These are phyloP conservation scores for Fregata magnificens DNA, from an alignment of 2,113 vertebrate species.

Conservation along the genomic window DNA sequence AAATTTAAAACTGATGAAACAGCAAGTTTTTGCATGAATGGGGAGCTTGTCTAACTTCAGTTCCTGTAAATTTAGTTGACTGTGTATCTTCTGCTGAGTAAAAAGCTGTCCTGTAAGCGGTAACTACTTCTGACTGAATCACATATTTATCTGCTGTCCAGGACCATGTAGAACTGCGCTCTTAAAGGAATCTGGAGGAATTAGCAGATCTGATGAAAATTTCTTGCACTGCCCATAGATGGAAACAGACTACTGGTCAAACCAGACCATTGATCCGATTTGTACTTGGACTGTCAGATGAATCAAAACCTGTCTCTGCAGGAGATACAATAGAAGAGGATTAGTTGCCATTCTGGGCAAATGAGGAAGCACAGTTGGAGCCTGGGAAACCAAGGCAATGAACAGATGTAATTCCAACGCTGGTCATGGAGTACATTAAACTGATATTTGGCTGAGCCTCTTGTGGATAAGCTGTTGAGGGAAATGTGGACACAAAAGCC, in stretches of 20 bases:
- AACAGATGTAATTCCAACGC: neutral
- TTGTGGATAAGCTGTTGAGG: neutral
- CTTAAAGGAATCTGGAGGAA: neutral
- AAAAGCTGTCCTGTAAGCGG: neutral
- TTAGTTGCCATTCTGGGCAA: neutral
- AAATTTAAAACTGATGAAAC: neutral
- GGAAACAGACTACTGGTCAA: neutral
- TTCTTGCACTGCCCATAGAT: neutral
- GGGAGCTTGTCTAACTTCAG: neutral
- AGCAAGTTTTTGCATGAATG: neutral
- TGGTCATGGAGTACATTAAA: neutral
- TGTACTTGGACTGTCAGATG: neutral
- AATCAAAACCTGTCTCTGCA: neutral
- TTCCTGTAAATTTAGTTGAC: neutral
- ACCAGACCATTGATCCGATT: neutral
- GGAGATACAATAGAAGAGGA: neutral
- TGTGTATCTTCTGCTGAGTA: neutral
- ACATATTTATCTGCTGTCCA: neutral
- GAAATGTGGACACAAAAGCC: neutral
- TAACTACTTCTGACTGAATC: neutral
- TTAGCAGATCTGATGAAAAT: neutral
- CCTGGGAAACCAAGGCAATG: neutral
- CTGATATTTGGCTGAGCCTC: neutral
- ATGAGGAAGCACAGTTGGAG: neutral
- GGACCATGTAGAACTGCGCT: neutral